These are phyloP conservation scores for Cephalopholis sonnerati DNA, from an alignment of 2,113 vertebrate genomes.

Conservation along the genomic window DNA sequence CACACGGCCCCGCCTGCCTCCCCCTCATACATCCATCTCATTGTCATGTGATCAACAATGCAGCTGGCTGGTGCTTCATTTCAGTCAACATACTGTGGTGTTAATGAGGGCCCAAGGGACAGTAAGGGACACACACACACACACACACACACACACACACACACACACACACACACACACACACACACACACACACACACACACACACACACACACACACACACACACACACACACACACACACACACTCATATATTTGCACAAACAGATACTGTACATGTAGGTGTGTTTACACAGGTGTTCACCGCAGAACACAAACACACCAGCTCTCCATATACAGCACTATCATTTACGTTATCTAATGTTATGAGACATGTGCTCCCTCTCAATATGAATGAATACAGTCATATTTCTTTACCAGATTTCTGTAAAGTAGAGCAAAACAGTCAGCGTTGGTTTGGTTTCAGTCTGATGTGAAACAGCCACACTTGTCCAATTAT, in stretches of 20 bases:
- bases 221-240: constrained; percentile 11
- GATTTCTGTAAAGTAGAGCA: no score
- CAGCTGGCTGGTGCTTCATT: constrained; percentile 28
- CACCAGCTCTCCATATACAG: neutral
- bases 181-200: constrained; percentile 16
- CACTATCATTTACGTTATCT: neutral
- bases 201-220: no score
- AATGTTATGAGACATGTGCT: no score
- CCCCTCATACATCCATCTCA: constrained; percentile 10
- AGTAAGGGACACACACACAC: neutral
- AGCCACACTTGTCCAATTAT: no score
- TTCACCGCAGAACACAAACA: neutral
- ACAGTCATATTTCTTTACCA: no score
- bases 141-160: constrained; percentile 26
- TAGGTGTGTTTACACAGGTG: neutral
- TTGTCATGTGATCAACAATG: constrained; percentile 42
- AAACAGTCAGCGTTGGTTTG: no score
- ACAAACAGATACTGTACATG: constrained; percentile 6
- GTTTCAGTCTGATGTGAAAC: no score
- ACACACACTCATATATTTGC: neutral
- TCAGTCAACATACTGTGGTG: constrained; percentile 36
- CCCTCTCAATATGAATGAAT: no score
- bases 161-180: constrained; percentile 30
- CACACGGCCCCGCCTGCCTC: no score
- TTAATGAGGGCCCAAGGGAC: constrained; percentile 54